phyloP scores from a whole-genome alignment of 2,888 invertebrate genomes.

The Callosobruchus maculatus region DNA sequence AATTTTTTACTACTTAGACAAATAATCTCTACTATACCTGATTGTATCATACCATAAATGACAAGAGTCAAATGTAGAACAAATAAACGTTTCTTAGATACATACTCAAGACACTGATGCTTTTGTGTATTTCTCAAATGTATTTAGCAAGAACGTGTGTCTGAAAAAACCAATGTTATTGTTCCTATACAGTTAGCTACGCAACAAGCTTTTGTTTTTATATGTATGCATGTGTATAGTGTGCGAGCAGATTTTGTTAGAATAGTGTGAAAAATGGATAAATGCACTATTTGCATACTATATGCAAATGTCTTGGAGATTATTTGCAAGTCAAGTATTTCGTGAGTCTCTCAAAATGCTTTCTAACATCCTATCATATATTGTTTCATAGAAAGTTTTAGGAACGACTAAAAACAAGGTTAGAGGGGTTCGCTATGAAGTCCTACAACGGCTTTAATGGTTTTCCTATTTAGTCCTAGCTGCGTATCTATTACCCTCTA shows the following conservation, averaged over 20 bases:
- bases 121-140: background rate
- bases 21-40: no score
- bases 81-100: background rate
- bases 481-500: no score
- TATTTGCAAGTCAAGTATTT: background rate
- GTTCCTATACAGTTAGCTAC: background rate
- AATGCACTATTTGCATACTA: background rate
- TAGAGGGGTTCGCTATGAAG: no score
- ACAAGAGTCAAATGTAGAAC: background rate
- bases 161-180: background rate
- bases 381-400: background rate
- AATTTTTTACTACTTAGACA: no score
- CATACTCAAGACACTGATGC: background rate
- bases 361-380: background rate
- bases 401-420: no score
- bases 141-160: background rate
- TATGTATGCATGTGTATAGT: background rate
- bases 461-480: no score
- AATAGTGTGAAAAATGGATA: background rate
- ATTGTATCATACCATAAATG: no score
- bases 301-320: background rate
- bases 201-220: background rate
- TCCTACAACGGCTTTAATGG: no score
- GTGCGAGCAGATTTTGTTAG: background rate
- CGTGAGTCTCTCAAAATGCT: background rate